Evolutionary conservation across 2,113 vertebrate genomes (phyloP).

Genomic region (Oncorhynchus gorbuscha): DNA sequence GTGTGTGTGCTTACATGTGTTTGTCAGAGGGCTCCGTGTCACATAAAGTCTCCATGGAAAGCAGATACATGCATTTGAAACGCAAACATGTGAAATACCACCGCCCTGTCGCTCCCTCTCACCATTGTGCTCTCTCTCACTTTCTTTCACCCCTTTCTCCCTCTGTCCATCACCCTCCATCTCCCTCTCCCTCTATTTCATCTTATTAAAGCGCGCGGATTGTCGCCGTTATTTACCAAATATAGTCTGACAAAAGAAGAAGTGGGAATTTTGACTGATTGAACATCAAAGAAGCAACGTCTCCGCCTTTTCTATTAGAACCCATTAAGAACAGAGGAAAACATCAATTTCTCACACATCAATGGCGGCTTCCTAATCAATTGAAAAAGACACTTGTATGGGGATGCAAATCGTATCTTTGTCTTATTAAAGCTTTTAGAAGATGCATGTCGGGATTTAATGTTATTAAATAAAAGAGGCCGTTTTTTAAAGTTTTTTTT

Average conservation of each 20-base stretch:
- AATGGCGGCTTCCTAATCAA: conserved; percentile 89
- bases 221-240: conserved; percentile 86
- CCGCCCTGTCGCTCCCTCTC: background rate
- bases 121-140: conserved; percentile 15
- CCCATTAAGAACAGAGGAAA: conserved; percentile 91
- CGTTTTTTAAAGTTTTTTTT: conserved; percentile 92
- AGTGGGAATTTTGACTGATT: conserved; percentile 88
- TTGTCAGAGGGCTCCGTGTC: no score
- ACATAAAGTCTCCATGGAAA: no score
- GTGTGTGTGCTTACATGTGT: no score
- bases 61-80: no score
- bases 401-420: conserved; percentile 95
- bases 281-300: conserved; percentile 89
- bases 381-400: conserved; percentile 94
- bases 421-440: conserved; percentile 99
- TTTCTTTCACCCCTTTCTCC: conserved; percentile 26
- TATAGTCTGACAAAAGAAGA: conserved; percentile 92
- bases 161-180: background rate
- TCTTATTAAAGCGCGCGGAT: conserved; percentile 68
- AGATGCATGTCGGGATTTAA: conserved; percentile 97
- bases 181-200: conserved; percentile 21
- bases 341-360: conserved; percentile 91
- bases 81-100: background rate
- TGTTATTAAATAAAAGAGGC: conserved; percentile 98
- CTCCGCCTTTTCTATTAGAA: conserved; percentile 86